phyloP scores from a whole-genome alignment of 2,797 vertebrate species.

The Acomys russatus region DNA sequence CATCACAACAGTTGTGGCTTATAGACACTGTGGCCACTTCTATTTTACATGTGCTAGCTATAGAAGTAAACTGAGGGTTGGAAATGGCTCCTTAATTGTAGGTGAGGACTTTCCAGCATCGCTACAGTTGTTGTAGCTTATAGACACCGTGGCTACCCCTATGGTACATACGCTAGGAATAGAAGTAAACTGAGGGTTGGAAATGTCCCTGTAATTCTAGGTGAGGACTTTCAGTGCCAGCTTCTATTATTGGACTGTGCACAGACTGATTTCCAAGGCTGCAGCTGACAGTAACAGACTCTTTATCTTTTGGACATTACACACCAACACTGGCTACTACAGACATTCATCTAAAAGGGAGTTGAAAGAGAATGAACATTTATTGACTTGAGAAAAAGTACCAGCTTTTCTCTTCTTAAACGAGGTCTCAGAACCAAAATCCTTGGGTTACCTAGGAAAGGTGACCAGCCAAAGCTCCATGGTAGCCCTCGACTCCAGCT shows the following conservation, averaged over 20 bases:
- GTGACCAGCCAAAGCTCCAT: neutral
- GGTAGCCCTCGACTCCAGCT: neutral
- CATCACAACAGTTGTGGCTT: neutral
- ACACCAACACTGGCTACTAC: neutral
- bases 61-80: neutral
- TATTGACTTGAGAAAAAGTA: constrained; percentile 38
- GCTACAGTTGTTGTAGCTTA: neutral
- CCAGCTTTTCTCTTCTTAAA: constrained; percentile 21
- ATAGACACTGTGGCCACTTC: neutral
- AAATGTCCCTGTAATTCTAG: neutral
- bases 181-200: neutral
- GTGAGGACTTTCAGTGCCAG: neutral
- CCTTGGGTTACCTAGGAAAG: neutral
- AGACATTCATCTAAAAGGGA: neutral
- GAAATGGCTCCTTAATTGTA: neutral
- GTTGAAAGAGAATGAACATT: neutral
- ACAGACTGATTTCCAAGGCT: neutral
- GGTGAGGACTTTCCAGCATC: neutral
- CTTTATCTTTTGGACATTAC: neutral
- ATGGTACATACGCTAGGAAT: neutral
- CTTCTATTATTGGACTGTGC: neutral
- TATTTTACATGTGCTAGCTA: neutral
- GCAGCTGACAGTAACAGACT: neutral
- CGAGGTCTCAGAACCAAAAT: constrained; percentile 50
- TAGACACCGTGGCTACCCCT: too few relatives aligned